These are phyloP conservation scores for Kryptolebias marmoratus DNA, from an alignment of 2,113 vertebrate genomes.

Conservation along the genomic window DNA sequence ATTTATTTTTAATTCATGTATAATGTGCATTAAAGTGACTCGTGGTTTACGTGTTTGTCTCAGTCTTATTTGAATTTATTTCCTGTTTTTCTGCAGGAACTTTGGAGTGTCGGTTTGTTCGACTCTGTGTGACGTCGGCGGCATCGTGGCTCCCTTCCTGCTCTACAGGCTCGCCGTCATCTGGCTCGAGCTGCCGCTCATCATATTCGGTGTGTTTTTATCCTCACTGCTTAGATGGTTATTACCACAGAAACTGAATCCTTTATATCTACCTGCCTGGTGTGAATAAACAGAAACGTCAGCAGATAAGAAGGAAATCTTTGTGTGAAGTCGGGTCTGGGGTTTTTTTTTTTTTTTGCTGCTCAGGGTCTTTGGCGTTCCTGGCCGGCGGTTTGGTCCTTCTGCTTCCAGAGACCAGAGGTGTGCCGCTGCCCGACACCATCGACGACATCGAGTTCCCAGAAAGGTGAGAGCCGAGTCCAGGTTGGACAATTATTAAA, in stretches of 20 bases:
- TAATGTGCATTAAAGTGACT: no score
- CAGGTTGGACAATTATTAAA: no score
- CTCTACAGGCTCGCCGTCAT: conserved; percentile 88
- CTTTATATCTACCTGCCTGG: no score
- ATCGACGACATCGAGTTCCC: conserved; percentile 91
- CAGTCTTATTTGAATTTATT: no score
- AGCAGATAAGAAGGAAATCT: no score
- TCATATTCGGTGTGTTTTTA: conserved; percentile 88
- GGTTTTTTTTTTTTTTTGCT: not conserved
- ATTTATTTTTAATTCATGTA: no score
- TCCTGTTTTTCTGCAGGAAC: conserved; percentile 79
- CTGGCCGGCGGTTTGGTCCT: conserved; percentile 87
- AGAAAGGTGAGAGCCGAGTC: conserved; percentile 72
- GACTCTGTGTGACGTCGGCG: conserved; percentile 89
- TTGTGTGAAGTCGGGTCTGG: no score
- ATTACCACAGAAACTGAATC: no score
- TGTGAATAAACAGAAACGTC: no score
- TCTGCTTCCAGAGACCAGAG: conserved; percentile 91
- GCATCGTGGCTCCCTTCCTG: conserved; percentile 89
- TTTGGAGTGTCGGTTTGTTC: conserved; percentile 92
- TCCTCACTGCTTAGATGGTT: not conserved
- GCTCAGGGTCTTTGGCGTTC: conserved; percentile 83
- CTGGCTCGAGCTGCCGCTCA: conserved; percentile 92
- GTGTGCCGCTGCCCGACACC: conserved; percentile 89
- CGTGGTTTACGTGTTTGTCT: no score